phyloP scores from a whole-genome alignment of 2,888 invertebrate genomes.

The Dascillus cervinus region DNA sequence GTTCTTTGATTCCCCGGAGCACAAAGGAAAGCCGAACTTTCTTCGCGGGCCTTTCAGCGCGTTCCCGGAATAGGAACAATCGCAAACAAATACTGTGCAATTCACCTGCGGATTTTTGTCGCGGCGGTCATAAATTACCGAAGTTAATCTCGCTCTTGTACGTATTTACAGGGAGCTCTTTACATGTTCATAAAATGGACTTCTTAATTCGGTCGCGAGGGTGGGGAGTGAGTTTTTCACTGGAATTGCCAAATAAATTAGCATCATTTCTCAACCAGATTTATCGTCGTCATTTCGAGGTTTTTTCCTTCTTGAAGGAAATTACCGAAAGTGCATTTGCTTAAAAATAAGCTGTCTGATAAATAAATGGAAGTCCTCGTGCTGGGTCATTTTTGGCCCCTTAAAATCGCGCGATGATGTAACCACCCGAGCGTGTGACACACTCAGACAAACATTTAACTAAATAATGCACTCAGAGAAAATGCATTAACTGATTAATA shows the following conservation, averaged over 20 bases:
- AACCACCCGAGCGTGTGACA: conserved; percentile 26
- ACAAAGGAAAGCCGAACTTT: no score
- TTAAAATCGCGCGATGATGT: conserved; percentile 21
- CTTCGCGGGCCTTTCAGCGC: no score
- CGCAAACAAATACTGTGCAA: no score
- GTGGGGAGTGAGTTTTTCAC: conserved; percentile 30
- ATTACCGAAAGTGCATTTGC: conserved; percentile 27
- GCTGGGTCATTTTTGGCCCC: background rate
- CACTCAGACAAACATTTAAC: conserved; percentile 27
- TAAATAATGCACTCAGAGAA: conserved; percentile 32
- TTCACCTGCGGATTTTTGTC: no score
- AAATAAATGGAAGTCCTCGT: conserved; percentile 5
- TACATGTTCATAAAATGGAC: conserved; percentile 30
- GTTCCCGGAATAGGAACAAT: no score
- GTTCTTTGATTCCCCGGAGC: no score
- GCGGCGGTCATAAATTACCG: no score
- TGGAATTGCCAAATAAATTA: conserved; percentile 38
- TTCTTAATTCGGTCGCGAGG: conserved; percentile 26
- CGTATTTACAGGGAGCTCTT: no score
- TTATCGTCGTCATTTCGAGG: conserved; percentile 35
- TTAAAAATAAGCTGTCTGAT: conserved; percentile 19
- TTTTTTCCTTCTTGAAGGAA: conserved; percentile 26
- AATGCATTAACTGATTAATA: conserved; percentile 34
- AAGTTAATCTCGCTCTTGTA: no score
- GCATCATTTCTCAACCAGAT: conserved; percentile 38